Evolutionary conservation across 2,888 invertebrate species (phyloP), one percentile per base, ranked within the genome.

Genomic region (Dolomedes plantarius): DNA sequence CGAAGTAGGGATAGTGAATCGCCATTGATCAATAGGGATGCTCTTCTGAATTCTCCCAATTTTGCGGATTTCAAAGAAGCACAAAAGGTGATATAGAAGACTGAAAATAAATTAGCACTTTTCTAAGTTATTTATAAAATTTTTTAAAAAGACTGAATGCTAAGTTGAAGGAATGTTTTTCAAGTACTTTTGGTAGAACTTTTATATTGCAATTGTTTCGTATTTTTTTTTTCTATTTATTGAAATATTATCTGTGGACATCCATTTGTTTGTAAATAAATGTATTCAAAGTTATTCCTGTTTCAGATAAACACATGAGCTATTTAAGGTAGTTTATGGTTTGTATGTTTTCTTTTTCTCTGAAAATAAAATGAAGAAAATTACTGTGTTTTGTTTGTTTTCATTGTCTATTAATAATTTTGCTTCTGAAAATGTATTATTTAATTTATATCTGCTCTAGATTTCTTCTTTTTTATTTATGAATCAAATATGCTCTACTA

Each of bases 61-160:
- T 71, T 77, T 73, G 39, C 67, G 27, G 41, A 56, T 41, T 64
- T 41, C n/a, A 65, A 31, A 68, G 79, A 72, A 50, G 85, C 74
- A 19, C 79, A 86, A 86, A 86, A 86, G 85, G 85, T 86, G 85
- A 86, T 78, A 73, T 86, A 74, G 74, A 65, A 73, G 32, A 68
- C 56, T 74, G 27, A 19, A 72, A 65, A 56, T 28, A 46, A 19
- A 19, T 39, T 62, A 27, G 64, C 32, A 32, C 23, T 67, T 67
- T 32, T 67, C 32, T 28, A 29, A 31, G 16, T 32, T 19, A 32
- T 27, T 32, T 67, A 11, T 67, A n/a, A 67, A 16, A 32, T 56
- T 23, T 67, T 56, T 3, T 1, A 23, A 11, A 46, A 16, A 23
- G 23, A 56, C 56, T 23, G 46, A 46, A 46, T 46, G n/a, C 2